Conservation (phyloP, 35 echinoderm and acorn worm species). For the Ophioderma brevispina region DNA sequence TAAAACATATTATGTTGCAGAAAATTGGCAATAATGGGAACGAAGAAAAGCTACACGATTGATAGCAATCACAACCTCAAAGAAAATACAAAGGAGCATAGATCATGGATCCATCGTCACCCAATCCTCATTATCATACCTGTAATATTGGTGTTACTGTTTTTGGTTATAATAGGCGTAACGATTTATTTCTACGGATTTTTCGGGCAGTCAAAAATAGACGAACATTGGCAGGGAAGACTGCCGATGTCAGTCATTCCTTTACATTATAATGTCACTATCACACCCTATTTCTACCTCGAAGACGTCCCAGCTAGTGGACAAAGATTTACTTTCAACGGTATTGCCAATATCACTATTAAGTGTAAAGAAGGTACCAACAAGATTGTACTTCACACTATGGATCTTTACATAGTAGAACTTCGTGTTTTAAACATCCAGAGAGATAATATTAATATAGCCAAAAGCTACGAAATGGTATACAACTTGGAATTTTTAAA, state of each 20-base stretch:
- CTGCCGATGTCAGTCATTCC: slow-evolving; percentile 27
- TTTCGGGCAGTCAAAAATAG: neutral
- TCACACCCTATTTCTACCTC: slow-evolving; percentile 31
- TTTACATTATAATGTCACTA: slow-evolving; percentile 1
- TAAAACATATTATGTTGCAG: no score
- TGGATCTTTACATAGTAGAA: neutral
- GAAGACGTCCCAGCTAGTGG: slow-evolving; percentile 15
- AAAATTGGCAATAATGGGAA: no score
- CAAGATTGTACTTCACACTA: neutral
- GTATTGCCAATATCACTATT: slow-evolving; percentile 23
- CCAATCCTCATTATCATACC: neutral
- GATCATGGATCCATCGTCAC: neutral
- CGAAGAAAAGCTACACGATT: no score
- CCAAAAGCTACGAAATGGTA: neutral
- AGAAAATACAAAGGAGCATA: neutral
- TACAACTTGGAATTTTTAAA: neutral
- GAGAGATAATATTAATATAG: neutral
- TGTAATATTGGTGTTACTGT: neutral
- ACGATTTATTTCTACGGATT: neutral
- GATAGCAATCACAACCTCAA: no score
- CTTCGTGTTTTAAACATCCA: neutral
- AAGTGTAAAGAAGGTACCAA: slow-evolving; percentile 14
- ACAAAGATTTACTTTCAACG: slow-evolving; percentile 49
- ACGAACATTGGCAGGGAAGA: slow-evolving; percentile 9
- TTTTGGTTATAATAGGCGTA: neutral